Evolutionary conservation across 2,113 vertebrate species (phyloP).

Genomic region (Notothenia rossii): DNA sequence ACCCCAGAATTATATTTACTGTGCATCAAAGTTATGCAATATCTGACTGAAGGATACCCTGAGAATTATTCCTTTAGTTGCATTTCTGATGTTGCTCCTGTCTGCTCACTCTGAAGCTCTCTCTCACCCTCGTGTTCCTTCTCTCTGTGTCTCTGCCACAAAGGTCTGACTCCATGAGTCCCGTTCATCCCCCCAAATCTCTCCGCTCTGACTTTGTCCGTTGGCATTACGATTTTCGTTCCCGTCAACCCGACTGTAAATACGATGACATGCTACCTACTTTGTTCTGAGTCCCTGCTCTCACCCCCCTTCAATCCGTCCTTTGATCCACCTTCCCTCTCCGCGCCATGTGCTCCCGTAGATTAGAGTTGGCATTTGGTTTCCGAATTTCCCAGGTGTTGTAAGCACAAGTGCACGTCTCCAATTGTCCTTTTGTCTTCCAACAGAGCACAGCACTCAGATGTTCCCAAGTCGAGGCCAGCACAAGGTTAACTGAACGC

Average conservation of each 20-base stretch:
- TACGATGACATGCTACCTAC: slow-evolving; percentile 54
- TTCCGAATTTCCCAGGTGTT: slow-evolving; percentile 41
- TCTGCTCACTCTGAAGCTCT: neutral
- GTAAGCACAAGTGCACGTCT: slow-evolving; percentile 38
- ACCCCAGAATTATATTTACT: slow-evolving; percentile 9
- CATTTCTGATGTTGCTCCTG: neutral
- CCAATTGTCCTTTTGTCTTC: slow-evolving; percentile 65
- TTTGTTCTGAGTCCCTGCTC: slow-evolving; percentile 54
- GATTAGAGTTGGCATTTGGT: slow-evolving; percentile 64
- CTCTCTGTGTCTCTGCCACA: slow-evolving; percentile 16
- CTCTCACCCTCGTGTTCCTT: neutral
- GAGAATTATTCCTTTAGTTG: neutral
- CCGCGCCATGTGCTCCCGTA: slow-evolving; percentile 41
- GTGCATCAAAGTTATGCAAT: slow-evolving; percentile 27
- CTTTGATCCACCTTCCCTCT: slow-evolving; percentile 47
- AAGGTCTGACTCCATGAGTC: slow-evolving; percentile 34
- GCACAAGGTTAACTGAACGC: slow-evolving; percentile 52
- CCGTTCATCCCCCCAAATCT: slow-evolving; percentile 48
- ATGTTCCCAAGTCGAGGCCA: slow-evolving; percentile 43
- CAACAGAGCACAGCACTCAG: slow-evolving; percentile 19
- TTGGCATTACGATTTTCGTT: slow-evolving; percentile 20
- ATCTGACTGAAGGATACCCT: neutral
- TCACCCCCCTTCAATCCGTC: slow-evolving; percentile 35
- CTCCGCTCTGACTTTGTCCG: slow-evolving; percentile 40
- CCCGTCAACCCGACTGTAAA: slow-evolving; percentile 57